Evolutionary conservation across 1,140 invertebrate species (phyloP).

Genomic region (Drosophila nigrodunni): DNA sequence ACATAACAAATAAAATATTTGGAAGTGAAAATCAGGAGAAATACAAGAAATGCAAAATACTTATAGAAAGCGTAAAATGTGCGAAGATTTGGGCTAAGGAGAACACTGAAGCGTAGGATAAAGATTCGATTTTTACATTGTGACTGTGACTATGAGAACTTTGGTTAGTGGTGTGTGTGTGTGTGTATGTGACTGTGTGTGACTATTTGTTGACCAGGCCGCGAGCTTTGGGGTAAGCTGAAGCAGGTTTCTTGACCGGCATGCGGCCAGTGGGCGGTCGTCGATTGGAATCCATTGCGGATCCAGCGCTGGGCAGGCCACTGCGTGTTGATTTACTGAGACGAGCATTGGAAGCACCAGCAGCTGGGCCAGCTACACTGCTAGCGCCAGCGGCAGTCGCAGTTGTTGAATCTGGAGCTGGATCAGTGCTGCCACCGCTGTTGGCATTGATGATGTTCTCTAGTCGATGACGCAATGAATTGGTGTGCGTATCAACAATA

Average conservation of each 20-base stretch:
- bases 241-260: slow-evolving; percentile 76
- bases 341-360: slow-evolving; percentile 34
- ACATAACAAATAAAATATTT: slow-evolving; percentile 38
- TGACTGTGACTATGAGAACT: slow-evolving; percentile 72
- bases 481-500: slow-evolving; percentile 78
- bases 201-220: slow-evolving; percentile 83
- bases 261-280: slow-evolving; percentile 72
- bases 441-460: slow-evolving; percentile 83
- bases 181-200: slow-evolving; percentile 32
- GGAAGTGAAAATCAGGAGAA: slow-evolving; percentile 13
- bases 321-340: slow-evolving; percentile 70
- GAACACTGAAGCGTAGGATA: slow-evolving; percentile 40
- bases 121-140: slow-evolving; percentile 39
- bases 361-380: too few species aligned
- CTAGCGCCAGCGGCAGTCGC: slow-evolving; percentile 12
- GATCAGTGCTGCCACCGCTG: slow-evolving; percentile 45
- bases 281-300: slow-evolving; percentile 73
- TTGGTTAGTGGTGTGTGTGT: slow-evolving; percentile 66
- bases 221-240: slow-evolving; percentile 83
- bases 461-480: slow-evolving; percentile 74
- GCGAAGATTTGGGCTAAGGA: slow-evolving; percentile 66
- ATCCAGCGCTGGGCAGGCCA: slow-evolving; percentile 62
- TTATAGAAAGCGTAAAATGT: slow-evolving; percentile 66
- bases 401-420: slow-evolving; percentile 11
- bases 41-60: slow-evolving; percentile 32